Evolutionary conservation across 2,888 invertebrate genomes (phyloP).

Genomic region (Polymixis flavicincta): DNA sequence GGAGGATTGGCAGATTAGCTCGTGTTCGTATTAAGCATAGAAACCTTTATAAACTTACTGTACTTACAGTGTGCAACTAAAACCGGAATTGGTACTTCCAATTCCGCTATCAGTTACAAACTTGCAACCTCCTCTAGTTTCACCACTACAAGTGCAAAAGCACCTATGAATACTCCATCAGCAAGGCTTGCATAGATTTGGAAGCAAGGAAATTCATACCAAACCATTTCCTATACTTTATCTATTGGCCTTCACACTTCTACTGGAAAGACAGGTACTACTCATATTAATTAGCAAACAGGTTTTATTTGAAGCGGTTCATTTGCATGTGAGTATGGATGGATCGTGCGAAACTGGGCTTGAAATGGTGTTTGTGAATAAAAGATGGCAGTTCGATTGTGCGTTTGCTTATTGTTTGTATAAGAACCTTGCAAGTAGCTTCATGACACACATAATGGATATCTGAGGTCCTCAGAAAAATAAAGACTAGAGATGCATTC

Average conservation of each 20-base stretch:
- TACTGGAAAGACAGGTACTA: slow-evolving; percentile 28
- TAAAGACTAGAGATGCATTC: no score
- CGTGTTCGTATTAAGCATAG: neutral
- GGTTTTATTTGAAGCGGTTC: slow-evolving; percentile 37
- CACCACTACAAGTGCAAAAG: slow-evolving; percentile 24
- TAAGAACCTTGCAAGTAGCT: no score
- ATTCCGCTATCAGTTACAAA: neutral
- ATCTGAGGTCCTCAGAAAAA: no score
- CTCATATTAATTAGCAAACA: slow-evolving; percentile 52
- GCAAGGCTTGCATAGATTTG: slow-evolving; percentile 40
- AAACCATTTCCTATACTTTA: slow-evolving; percentile 30
- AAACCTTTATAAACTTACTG: neutral
- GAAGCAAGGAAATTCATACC: slow-evolving; percentile 24
- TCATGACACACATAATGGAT: no score
- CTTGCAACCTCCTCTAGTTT: slow-evolving; percentile 3
- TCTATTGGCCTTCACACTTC: slow-evolving; percentile 46
- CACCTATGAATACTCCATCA: slow-evolving; percentile 9
- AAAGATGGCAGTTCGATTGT: neutral
- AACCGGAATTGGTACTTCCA: neutral
- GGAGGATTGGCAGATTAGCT: neutral
- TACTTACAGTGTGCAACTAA: neutral
- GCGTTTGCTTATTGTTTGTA: neutral
- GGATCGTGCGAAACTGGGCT: slow-evolving; percentile 20
- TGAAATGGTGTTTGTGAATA: neutral
- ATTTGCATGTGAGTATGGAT: slow-evolving; percentile 37